These are phyloP conservation scores for Auanema freiburgensis DNA, from an alignment of 2,888 invertebrate genomes.

Conservation along the genomic window DNA sequence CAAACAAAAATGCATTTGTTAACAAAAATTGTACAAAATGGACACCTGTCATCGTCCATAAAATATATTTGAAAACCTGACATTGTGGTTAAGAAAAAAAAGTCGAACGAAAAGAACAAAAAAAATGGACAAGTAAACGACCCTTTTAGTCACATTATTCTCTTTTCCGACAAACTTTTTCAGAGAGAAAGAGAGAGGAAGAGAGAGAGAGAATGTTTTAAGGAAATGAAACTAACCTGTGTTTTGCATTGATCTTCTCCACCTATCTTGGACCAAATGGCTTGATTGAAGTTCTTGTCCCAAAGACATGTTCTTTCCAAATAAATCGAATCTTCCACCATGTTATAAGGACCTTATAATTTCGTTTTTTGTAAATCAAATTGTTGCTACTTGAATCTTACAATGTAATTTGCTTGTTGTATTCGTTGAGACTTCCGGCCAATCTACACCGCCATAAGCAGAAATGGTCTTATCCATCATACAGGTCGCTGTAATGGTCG, in stretches of 20 bases:
- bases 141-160: not conserved
- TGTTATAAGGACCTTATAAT: slow-evolving; percentile 34
- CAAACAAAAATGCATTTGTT: not conserved
- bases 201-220: no score
- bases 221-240: slow-evolving; percentile 29
- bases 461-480: slow-evolving; percentile 50
- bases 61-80: no score
- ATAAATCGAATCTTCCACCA: slow-evolving; percentile 22
- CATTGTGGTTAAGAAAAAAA: no score
- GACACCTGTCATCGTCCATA: no score
- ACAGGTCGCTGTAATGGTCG: slow-evolving; percentile 47
- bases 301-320: slow-evolving; percentile 34
- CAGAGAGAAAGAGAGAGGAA: not conserved
- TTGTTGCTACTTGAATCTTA: slow-evolving; percentile 14
- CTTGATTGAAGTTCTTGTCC: slow-evolving; percentile 35
- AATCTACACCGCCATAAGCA: slow-evolving; percentile 57
- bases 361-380: not conserved
- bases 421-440: slow-evolving; percentile 46
- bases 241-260: slow-evolving; percentile 36
- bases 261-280: slow-evolving; percentile 34
- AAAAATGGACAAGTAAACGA: not conserved
- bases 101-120: not conserved
- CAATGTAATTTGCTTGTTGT: slow-evolving; percentile 31
- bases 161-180: no score
- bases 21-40: no score